These are phyloP conservation scores for Bathynomus jamesi DNA, from an alignment of 1,140 invertebrate species.

Conservation along the genomic window DNA sequence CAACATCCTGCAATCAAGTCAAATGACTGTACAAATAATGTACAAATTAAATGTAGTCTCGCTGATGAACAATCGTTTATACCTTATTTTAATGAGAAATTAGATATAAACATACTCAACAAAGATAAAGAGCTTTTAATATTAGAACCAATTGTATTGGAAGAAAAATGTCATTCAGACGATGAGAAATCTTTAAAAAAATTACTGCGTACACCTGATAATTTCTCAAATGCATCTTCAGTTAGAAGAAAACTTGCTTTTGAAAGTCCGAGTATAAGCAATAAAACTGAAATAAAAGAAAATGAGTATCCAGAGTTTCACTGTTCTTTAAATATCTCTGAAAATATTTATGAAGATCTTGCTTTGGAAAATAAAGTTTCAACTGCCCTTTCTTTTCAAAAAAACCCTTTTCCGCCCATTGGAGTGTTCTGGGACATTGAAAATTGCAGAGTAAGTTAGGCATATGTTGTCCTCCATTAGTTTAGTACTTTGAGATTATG, in stretches of 20 bases:
- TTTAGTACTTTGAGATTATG: not conserved
- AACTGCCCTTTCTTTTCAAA: too few species aligned
- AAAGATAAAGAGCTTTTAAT: too few species aligned
- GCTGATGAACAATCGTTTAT: not conserved
- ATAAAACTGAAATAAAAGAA: conserved; percentile 19
- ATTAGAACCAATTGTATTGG: too few species aligned
- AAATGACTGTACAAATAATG: not conserved
- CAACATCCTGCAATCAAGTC: too few species aligned
- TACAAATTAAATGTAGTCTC: not conserved
- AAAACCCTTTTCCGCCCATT: conserved; percentile 50
- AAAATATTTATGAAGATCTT: too few species aligned
- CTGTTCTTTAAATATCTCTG: not conserved
- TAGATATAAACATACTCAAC: not conserved
- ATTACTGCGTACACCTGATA: not conserved
- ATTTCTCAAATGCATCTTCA: not conserved
- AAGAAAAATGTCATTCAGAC: not conserved
- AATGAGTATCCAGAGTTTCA: conserved; percentile 16
- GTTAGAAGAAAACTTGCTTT: not conserved
- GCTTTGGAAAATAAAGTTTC: too few species aligned
- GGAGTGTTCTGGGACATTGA: conserved; percentile 93
- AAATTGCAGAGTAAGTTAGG: conserved; percentile 59
- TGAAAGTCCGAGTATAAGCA: not conserved
- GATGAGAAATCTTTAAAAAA: not conserved
- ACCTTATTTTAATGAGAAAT: not conserved
- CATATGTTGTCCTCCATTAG: not conserved